Percentiles rank a stretch among this genome's conserved stretches.
These are phyloP conservation scores for Istiophorus platypterus DNA, from an alignment of 2,113 vertebrate genomes.

Conservation along the genomic window DNA sequence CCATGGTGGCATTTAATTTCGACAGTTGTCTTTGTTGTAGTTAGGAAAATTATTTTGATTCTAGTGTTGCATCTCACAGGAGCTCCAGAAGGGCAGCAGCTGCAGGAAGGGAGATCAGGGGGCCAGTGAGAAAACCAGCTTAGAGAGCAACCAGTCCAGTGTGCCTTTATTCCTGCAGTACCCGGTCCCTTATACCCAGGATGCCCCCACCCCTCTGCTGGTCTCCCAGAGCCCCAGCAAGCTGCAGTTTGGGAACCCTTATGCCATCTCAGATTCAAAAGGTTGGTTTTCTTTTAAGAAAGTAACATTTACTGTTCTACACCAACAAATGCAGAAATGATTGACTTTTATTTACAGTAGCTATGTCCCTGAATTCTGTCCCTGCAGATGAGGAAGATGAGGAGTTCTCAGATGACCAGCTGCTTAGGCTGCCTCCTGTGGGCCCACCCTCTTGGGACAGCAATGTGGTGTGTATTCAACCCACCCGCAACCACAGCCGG, in stretches of 20 bases:
- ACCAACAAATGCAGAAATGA: not conserved
- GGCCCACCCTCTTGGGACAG: slow-evolving; percentile 93
- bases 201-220: slow-evolving; percentile 84
- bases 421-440: slow-evolving; percentile 91
- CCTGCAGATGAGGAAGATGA: slow-evolving; percentile 92
- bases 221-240: slow-evolving; percentile 87
- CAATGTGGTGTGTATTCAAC: slow-evolving; percentile 96
- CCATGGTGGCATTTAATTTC: not conserved
- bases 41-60: not conserved
- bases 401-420: slow-evolving; percentile 93
- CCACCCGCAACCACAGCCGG: slow-evolving; percentile 92
- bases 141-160: slow-evolving; percentile 79
- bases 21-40: slow-evolving; percentile 3
- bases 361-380: slow-evolving; percentile 1
- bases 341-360: not conserved
- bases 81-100: slow-evolving; percentile 84
- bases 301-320: no score
- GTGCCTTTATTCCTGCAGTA: slow-evolving; percentile 84
- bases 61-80: slow-evolving; percentile 78
- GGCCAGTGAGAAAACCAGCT: slow-evolving; percentile 75
- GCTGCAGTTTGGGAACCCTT: slow-evolving; percentile 95
- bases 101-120: slow-evolving; percentile 81
- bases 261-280: slow-evolving; percentile 88
- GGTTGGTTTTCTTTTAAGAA: slow-evolving; percentile 77
- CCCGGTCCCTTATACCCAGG: slow-evolving; percentile 86